Conservation (phyloP, 1,140 invertebrate genomes). For the Ericerus pela region DNA sequence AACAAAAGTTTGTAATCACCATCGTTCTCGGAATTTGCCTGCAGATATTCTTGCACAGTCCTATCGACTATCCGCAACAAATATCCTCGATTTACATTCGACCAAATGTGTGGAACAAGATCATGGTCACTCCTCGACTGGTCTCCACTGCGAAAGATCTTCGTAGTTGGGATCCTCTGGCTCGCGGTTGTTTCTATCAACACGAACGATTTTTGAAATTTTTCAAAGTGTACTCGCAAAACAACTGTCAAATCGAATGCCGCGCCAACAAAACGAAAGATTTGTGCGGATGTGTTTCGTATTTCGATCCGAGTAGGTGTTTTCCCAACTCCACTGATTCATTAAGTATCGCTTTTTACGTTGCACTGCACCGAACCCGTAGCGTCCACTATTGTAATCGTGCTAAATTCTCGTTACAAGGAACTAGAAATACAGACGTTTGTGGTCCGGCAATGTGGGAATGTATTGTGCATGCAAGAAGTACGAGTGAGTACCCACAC, state of each 20-base stretch:
- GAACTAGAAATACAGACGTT: no score
- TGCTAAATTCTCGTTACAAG: no score
- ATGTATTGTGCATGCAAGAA: no score
- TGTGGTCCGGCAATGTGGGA: no score
- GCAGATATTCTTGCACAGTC: slow-evolving; percentile 19
- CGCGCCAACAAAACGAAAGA: slow-evolving; percentile 24
- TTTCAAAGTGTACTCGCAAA: slow-evolving; percentile 36
- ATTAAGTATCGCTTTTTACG: no score
- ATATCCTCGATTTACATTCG: background rate
- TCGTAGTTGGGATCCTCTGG: slow-evolving; percentile 15
- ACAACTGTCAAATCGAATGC: slow-evolving; percentile 33
- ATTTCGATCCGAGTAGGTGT: slow-evolving; percentile 19
- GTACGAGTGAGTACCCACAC: no score
- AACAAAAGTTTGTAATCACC: background rate
- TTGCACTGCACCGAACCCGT: no score
- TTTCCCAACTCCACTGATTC: no score
- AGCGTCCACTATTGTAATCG: no score
- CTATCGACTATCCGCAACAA: slow-evolving; percentile 16
- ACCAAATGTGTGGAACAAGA: background rate
- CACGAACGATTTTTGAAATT: slow-evolving; percentile 43
- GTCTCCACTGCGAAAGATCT: background rate
- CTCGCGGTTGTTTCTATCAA: slow-evolving; percentile 40
- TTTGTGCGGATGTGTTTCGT: slow-evolving; percentile 16
- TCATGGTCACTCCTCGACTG: background rate
- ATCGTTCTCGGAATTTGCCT: background rate